Conservation (phyloP, 2,888 invertebrate genomes). For the Invenusta paracnida region DNA sequence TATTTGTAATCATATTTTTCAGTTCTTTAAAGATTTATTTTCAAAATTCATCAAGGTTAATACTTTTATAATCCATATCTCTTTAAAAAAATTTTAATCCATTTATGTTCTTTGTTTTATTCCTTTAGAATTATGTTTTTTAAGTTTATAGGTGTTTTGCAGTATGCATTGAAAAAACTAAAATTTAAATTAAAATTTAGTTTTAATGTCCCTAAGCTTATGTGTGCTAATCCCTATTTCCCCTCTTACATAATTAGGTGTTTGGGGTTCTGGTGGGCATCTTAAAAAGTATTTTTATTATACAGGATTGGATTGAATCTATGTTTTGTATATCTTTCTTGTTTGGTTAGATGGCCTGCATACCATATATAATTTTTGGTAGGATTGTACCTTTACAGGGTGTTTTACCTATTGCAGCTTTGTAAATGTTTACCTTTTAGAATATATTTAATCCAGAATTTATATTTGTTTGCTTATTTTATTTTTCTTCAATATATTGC, state of each 20-base stretch:
- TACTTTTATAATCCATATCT: not conserved
- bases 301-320: too few relatives aligned
- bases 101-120: not conserved
- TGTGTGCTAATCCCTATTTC: not conserved
- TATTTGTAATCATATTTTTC: not conserved
- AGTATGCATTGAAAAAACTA: not conserved
- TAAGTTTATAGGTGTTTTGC: not conserved
- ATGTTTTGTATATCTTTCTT: too few relatives aligned
- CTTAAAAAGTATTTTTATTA: not conserved
- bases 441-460: not conserved
- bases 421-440: not conserved
- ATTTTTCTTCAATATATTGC: not conserved
- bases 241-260: not conserved
- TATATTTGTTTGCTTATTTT: not conserved
- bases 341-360: not conserved
- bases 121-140: not conserved
- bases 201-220: not conserved
- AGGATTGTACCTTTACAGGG: not conserved
- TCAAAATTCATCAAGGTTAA: not conserved
- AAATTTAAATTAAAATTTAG: too few relatives aligned
- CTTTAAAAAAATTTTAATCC: not conserved
- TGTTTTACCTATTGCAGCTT: not conserved
- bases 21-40: not conserved
- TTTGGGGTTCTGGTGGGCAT: not conserved
- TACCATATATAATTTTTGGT: not conserved